Evolutionary conservation across 2,888 invertebrate genomes (phyloP).

Genomic region (Latrodectus hesperus): DNA sequence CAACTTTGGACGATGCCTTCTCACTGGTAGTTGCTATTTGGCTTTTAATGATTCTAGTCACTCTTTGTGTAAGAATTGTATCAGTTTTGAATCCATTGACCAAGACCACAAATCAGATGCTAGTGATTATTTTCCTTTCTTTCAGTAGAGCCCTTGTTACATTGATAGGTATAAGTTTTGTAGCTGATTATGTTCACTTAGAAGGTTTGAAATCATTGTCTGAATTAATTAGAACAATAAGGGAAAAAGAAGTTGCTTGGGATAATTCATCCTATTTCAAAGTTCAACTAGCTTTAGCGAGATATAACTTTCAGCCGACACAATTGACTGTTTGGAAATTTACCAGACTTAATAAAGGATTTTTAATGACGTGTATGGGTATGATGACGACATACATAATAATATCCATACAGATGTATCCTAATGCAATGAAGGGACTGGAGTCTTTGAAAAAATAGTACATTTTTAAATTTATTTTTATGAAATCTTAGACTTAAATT

Average conservation of each 20-base stretch:
- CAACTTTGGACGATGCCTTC: constrained; percentile 26
- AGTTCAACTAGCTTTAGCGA: constrained; percentile 17
- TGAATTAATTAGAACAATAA: not conserved
- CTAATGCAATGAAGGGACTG: constrained; percentile 53
- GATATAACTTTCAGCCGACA: constrained; percentile 18
- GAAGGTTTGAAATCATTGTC: constrained; percentile 23
- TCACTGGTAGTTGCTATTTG: constrained; percentile 27
- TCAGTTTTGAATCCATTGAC: constrained; percentile 41
- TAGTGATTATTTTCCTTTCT: constrained; percentile 23
- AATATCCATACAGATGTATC: constrained; percentile 47
- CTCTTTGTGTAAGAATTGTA: constrained; percentile 43
- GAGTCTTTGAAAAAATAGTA: not conserved
- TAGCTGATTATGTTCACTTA: constrained; percentile 30
- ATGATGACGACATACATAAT: constrained; percentile 55
- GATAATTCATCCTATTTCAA: constrained; percentile 15
- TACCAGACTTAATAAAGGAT: constrained; percentile 31
- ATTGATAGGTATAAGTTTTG: constrained; percentile 30
- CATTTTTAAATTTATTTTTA: not conserved
- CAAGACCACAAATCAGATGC: constrained; percentile 16
- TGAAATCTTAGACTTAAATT: too few species aligned
- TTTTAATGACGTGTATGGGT: constrained; percentile 50
- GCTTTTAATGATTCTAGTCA: constrained; percentile 39
- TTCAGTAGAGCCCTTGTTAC: constrained; percentile 14
- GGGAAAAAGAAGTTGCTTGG: not conserved
- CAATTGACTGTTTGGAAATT: constrained; percentile 25